Evolutionary conservation across 2,888 invertebrate genomes (phyloP), one percentile per base, ranked within the genome.

Genomic region (Dastarcus helophoroides): DNA sequence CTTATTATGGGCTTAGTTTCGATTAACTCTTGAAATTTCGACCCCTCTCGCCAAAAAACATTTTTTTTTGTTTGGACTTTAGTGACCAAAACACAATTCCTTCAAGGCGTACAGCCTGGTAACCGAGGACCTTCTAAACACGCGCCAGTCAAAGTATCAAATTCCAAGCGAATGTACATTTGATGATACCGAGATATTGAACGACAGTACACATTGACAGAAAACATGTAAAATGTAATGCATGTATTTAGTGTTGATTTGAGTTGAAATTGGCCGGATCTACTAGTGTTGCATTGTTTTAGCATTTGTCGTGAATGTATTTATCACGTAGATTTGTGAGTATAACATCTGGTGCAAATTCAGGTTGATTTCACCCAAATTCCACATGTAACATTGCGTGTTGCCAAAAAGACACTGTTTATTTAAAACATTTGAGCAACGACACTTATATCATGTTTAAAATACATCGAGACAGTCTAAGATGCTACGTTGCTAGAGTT

Each of bases 301-400:
- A 25, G 33, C 19, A 7, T 19, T 19, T 19, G 19, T 8, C 8
- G 19, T 7, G 8, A 19, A 7, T 19, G 19, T 19, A 7, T 19
- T 19, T 19, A 19, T 19, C 7, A 19, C 24, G 24, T 6, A 23
- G 7, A 9, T 7, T 23, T 10, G 7, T 23, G 24, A 9, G 7
- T 23, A 10, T 7, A 9, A 9, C 6, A 23, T 10, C 11, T 8
- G 11, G 7, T 23, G 24, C 7, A 10, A 23, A 10, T 23, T 23
- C 14, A 10, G 25, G 25, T 32, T 28, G 26, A 29, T 33, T 60
- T 62, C 63, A 63, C 63, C 63, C 63, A 63, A 63, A 63, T 63
- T 63, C 63, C 63, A 57, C 51, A 56, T 54, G 43, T 29, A 51
- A 56, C 51, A 55, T 53, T 54, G 57, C 60, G 58, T 58, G 55